Evolutionary conservation across 2,113 vertebrate species (phyloP).

Genomic region (Notothenia rossii): DNA sequence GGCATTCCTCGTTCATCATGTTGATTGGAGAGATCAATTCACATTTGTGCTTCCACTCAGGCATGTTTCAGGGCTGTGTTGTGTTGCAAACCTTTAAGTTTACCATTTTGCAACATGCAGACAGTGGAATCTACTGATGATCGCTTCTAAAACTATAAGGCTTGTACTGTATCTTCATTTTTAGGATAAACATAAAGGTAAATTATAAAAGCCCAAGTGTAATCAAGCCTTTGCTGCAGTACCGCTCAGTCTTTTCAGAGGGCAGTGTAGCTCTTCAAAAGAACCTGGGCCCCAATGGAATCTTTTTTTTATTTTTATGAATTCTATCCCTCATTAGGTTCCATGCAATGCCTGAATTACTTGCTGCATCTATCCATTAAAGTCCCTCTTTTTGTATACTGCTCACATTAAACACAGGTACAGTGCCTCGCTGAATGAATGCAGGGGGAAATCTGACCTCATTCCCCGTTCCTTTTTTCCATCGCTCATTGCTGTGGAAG

Average conservation of each 20-base stretch:
- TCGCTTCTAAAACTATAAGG: neutral
- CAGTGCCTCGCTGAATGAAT: conserved; percentile 54
- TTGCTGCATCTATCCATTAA: conserved; percentile 78
- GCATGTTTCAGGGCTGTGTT: conserved; percentile 42
- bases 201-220: conserved; percentile 21
- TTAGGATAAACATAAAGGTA: conserved; percentile 35
- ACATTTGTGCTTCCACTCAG: conserved; percentile 68
- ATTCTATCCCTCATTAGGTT: conserved; percentile 81
- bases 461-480: conserved; percentile 55
- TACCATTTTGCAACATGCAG: conserved; percentile 33
- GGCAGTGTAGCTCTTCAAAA: conserved; percentile 80
- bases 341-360: conserved; percentile 80
- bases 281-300: neutral
- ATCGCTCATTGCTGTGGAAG: conserved; percentile 42
- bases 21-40: conserved; percentile 80
- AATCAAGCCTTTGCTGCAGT: conserved; percentile 58
- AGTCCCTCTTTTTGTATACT: conserved; percentile 73
- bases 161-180: conserved; percentile 23
- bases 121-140: conserved; percentile 23
- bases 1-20: conserved; percentile 77
- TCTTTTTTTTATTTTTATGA: conserved; percentile 64
- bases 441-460: conserved; percentile 66
- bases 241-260: conserved; percentile 78
- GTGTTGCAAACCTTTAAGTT: conserved; percentile 51
- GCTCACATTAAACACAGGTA: conserved; percentile 75